phyloP scores from a whole-genome alignment of 1,140 invertebrate genomes.

The Heliconius himera region DNA sequence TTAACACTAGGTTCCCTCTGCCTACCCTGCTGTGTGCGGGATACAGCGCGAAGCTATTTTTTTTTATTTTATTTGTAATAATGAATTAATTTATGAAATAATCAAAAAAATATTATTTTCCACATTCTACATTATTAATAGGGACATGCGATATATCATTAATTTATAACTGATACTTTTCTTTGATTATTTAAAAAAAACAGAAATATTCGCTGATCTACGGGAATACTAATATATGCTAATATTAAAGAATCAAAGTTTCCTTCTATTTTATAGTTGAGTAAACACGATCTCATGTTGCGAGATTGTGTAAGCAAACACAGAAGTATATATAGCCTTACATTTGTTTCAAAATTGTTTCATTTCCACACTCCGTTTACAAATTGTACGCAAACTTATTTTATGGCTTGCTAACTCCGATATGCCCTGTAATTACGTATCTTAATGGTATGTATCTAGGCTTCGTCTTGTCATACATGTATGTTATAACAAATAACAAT shows the following conservation, averaged over 20 bases:
- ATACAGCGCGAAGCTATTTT: no score
- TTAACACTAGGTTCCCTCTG: no score
- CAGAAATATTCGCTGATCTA: neutral
- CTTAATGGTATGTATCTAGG: constrained; percentile 9
- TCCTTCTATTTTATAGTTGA: neutral
- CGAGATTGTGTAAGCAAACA: neutral
- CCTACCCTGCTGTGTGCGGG: no score
- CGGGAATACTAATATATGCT: neutral
- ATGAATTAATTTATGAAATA: no score
- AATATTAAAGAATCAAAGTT: constrained; percentile 2
- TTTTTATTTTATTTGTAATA: no score
- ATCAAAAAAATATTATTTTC: no score
- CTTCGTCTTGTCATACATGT: neutral
- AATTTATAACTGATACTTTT: no score
- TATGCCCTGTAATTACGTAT: constrained; percentile 33
- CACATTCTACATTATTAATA: no score
- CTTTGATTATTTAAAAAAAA: neutral
- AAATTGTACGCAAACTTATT: constrained; percentile 11
- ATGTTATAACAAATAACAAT: no score
- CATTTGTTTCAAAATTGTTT: constrained; percentile 9
- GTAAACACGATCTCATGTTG: neutral
- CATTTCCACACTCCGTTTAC: constrained; percentile 7
- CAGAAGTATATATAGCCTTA: neutral
- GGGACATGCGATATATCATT: no score
- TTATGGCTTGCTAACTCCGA: constrained; percentile 23